Percentiles rank a stretch among this genome's conserved stretches.
Evolutionary conservation across 2,797 vertebrate species (phyloP).

Genomic region (Microctenopoma stevenorrisi): DNA sequence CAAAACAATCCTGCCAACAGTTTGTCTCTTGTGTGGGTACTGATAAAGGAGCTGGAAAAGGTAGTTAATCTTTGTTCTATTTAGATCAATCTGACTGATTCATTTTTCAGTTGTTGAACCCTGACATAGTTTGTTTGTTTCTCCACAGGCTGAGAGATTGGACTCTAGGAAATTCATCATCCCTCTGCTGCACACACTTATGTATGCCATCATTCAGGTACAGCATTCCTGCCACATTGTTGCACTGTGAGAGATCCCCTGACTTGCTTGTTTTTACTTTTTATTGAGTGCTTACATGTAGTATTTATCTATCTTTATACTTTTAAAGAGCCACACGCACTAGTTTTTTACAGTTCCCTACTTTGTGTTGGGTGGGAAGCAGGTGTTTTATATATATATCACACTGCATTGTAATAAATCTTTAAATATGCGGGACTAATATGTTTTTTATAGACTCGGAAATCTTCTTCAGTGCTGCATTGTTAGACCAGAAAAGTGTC

Average conservation of each 20-base stretch:
- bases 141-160: constrained; percentile 85
- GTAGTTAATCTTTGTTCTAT: constrained; percentile 65
- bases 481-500: neutral
- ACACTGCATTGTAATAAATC: neutral
- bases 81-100: no score
- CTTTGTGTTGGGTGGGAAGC: neutral
- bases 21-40: constrained; percentile 85
- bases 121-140: constrained; percentile 22
- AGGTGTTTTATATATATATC: neutral
- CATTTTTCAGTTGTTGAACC: neutral
- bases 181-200: constrained; percentile 93
- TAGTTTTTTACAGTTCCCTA: neutral
- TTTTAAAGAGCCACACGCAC: neutral
- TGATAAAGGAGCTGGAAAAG: constrained; percentile 93
- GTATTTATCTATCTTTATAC: rapidly evolving
- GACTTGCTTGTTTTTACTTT: neutral
- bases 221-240: neutral
- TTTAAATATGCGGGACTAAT: neutral
- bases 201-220: constrained; percentile 93
- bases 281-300: neutral
- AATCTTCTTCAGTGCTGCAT: neutral
- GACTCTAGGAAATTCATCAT: constrained; percentile 87
- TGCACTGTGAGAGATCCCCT: neutral
- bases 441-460: neutral
- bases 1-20: constrained; percentile 86